Percentiles rank a stretch among this genome's conserved stretches.
These are phyloP conservation scores for Mastomys natalensis DNA, from an alignment of 2,113 vertebrate species.

Conservation along the genomic window DNA sequence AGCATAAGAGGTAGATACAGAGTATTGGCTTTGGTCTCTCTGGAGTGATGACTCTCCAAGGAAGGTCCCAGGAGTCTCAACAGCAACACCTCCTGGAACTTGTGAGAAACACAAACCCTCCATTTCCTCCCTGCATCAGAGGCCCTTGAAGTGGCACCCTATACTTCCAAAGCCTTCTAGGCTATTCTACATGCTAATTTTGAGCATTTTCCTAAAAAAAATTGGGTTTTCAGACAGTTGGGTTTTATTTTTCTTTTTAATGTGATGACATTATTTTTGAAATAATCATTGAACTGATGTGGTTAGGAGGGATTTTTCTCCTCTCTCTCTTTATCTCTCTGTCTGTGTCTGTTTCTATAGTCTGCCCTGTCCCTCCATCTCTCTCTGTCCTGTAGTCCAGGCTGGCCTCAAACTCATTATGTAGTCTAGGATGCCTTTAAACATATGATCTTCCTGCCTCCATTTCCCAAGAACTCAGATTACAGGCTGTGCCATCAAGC, in stretches of 20 bases:
- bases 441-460: not conserved
- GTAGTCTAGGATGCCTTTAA: not conserved
- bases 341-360: not conserved
- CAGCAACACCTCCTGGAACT: not conserved
- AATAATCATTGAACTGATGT: slow-evolving; percentile 27
- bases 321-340: not conserved
- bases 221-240: not conserved
- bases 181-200: not conserved
- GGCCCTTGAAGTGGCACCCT: not conserved
- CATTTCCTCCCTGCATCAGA: not conserved
- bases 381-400: not conserved
- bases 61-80: not conserved
- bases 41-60: not conserved
- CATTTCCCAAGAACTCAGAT: not conserved
- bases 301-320: not conserved
- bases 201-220: not conserved
- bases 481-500: not conserved
- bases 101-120: not conserved
- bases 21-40: not conserved
- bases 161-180: not conserved
- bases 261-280: slow-evolving; percentile 42
- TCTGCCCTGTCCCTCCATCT: not conserved
- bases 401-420: not conserved
- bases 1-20: not conserved
- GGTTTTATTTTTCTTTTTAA: not conserved